Base-by-base conservation (phyloP, 92 coral and sea anemone genomes). In the Parazoanthus atlanticus region DNA sequence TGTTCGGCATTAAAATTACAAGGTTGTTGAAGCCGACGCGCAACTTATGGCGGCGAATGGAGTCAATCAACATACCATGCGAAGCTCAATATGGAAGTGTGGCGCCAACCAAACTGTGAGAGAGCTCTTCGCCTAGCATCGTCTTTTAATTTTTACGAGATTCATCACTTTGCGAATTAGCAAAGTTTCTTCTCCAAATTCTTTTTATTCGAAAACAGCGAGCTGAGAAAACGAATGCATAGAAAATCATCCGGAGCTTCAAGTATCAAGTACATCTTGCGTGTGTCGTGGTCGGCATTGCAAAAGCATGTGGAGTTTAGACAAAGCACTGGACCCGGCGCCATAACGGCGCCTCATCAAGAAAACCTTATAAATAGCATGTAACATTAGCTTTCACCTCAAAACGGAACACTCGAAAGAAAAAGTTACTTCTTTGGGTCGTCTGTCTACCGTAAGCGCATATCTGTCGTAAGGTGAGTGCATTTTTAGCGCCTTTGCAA, bases 241-340 rank as follows among this genome's bases (percentile, higher is more conserved):
- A 85, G 65, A 82, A 88, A 78, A 83, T 88, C 80, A 47, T 21
- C 33, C 82, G 88, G 75, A 76, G 83, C 64, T 76, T 10, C 49
- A 89, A 88, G 91, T 90, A 91, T 91, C 95, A 91, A 91, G 91
- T 93, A 92, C 98, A 95, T 93, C 98, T 95, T 95, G 96, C 98
- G 96, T 93, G 96, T 94, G 86, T 91, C 89, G 94, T 85, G 92
- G 94, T 95, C 96, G 98, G 98, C 93, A 89, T 86, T 89, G 96
- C 90, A 89, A 93, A 82, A 93, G 96, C 98, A 95, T 95, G 98
- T 95, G 98, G 74, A 93, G 88, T 76, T 84, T 92, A 95, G 96
- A 95, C 98, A 95, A 95, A 95, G 98, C 98, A 93, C 94, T 89
- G 96, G 91, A 89, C 89, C 85, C 89, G 98, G 98, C 98, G 98